Conservation (phyloP, 2,797 vertebrate species). For the Enteromius argenteus region DNA sequence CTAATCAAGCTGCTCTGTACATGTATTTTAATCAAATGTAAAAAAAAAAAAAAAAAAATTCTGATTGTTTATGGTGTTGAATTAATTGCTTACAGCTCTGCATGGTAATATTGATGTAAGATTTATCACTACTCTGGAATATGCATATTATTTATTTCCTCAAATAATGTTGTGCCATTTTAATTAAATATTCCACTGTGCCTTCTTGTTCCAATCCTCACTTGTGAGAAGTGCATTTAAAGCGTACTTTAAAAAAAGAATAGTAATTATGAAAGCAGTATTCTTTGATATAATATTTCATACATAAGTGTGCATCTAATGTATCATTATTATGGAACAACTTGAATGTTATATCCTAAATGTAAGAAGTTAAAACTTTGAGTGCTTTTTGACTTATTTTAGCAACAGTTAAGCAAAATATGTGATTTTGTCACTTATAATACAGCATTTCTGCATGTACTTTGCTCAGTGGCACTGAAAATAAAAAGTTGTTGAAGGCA, state of each 20-base stretch:
- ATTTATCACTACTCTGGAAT: constrained; percentile 61
- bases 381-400: background rate
- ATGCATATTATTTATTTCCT: constrained; percentile 34
- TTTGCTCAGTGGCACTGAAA: background rate
- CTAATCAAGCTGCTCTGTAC: constrained; percentile 15
- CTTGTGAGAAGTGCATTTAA: constrained; percentile 1
- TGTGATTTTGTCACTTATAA: background rate
- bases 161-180: constrained; percentile 75
- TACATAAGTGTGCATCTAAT: background rate
- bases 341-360: background rate
- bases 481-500: background rate
- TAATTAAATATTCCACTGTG: constrained; percentile 74
- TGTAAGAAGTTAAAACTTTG: background rate
- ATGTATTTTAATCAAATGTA: constrained; percentile 29
- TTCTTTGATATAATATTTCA: background rate
- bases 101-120: constrained; percentile 67
- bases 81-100: constrained; percentile 65
- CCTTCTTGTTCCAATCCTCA: constrained; percentile 71
- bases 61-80: constrained; percentile 60
- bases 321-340: background rate
- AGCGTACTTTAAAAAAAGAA: background rate
- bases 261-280: background rate
- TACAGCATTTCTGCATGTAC: background rate
- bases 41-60: background rate
- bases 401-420: background rate